Evolutionary conservation across 2,113 vertebrate genomes (phyloP).

Genomic region (Tinamus guttatus): DNA sequence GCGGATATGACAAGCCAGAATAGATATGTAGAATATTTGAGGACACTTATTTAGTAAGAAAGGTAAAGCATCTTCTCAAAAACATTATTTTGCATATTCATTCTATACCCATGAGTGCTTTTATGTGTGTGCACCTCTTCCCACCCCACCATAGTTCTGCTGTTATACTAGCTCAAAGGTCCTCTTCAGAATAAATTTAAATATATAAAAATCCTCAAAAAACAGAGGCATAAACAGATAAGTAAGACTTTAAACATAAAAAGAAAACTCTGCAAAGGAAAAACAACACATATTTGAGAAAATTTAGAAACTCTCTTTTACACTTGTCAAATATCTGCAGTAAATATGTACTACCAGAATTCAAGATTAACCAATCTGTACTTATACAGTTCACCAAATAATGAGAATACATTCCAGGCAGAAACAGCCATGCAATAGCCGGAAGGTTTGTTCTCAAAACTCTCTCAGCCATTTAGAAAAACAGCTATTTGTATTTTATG

Average conservation of each 20-base stretch:
- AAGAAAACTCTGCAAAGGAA: not conserved
- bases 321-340: not conserved
- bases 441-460: not conserved
- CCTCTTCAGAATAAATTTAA: not conserved
- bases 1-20: not conserved
- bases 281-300: not conserved
- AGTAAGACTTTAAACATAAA: not conserved
- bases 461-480: not conserved
- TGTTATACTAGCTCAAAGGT: not conserved
- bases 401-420: not conserved
- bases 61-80: not conserved
- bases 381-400: not conserved
- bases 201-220: not conserved
- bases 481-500: not conserved
- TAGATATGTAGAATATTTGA: not conserved
- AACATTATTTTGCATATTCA: not conserved
- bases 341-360: not conserved
- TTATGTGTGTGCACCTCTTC: not conserved
- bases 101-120: not conserved
- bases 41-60: not conserved
- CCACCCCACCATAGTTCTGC: not conserved
- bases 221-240: not conserved
- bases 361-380: not conserved
- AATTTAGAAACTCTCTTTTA: not conserved
- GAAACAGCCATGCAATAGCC: not conserved